Evolutionary conservation across 2,797 vertebrate genomes (phyloP), one percentile per base, ranked within the genome.

Genomic region (Scomberomorus guttatus): DNA sequence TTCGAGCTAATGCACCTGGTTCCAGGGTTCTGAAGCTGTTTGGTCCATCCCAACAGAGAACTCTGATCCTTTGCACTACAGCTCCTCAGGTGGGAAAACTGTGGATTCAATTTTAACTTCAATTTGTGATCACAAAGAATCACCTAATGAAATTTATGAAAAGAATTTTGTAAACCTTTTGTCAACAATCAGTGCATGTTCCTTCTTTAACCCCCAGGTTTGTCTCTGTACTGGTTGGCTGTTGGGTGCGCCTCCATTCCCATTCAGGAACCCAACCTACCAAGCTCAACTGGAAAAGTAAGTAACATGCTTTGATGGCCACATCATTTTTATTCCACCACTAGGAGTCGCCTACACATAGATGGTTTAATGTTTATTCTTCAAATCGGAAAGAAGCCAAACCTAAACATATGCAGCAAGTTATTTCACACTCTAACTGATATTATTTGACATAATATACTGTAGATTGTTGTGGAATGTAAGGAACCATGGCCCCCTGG

Each of bases 391-490:
- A 42, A 42, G 1, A 5, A 75, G 51, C 10, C 8, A 18, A 56
- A 57, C 4, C 17, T 39, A 25, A 14, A n/a, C 1, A 24, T 24
- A 13, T 22, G 0, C 2, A n/a, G 63, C 42, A 1, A 2, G 17
- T 27, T n/a, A 55, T 27, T 55, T 18, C 25, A 54, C 10, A 52
- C 13, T 6, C 1, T 44, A 0, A 48, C 37, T 61, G 5, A 70
- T 74, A 6, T 72, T 75, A 2, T 66, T 72, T 39, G 0, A 10
- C 27, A 25, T 42, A 13, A 3, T 24, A 20, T n/a, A 37, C 37
- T 37, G 37, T 51, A 90, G 90, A 95, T 95, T 79, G 79, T 96
- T 51, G 58, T 96, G 71, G 95, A 95, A 84, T 95, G 95, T 81
- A 94, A 92, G 72, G 94, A 94, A 48, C 85, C 90, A n/a, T 95